A percentile compares a stretch with the other conserved stretches of the same genome.
Conservation (phyloP, 1,140 invertebrate species). For the Epicauta chinensis region DNA sequence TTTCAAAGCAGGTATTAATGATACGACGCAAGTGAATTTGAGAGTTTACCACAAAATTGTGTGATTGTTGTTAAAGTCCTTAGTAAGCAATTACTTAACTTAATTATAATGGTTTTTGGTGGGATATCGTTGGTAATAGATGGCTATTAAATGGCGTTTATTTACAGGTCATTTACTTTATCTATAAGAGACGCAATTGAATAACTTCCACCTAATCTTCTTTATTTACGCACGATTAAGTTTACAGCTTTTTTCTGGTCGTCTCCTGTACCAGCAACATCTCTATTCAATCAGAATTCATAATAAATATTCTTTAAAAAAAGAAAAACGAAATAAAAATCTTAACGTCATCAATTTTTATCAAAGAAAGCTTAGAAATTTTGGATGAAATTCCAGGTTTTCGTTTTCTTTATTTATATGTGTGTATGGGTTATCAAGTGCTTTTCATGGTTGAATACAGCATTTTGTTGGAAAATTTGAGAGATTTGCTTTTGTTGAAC, state of each 20-base stretch:
- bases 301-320: too few relatives aligned
- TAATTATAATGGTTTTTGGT: constrained; percentile 8
- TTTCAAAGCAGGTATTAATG: neutral
- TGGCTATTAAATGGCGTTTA: constrained; percentile 21
- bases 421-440: too few relatives aligned
- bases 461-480: neutral
- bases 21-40: neutral
- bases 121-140: constrained; percentile 21
- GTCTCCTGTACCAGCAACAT: too few relatives aligned
- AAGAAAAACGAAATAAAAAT: too few relatives aligned
- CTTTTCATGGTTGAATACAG: too few relatives aligned
- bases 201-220: constrained; percentile 29
- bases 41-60: neutral
- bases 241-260: constrained; percentile 6
- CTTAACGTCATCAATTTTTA: too few relatives aligned
- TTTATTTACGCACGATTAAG: constrained; percentile 27
- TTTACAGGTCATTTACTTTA: constrained; percentile 24
- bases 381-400: too few relatives aligned
- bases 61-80: neutral
- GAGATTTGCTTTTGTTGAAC: constrained; percentile 1
- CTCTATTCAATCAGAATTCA: too few relatives aligned
- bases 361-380: too few relatives aligned
- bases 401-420: too few relatives aligned
- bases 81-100: constrained; percentile 11
- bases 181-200: constrained; percentile 24